Percentiles rank a stretch among this genome's conserved stretches.
These are phyloP conservation scores for Aphaenogaster rudis DNA, from an alignment of 1,140 invertebrate species.

Conservation along the genomic window DNA sequence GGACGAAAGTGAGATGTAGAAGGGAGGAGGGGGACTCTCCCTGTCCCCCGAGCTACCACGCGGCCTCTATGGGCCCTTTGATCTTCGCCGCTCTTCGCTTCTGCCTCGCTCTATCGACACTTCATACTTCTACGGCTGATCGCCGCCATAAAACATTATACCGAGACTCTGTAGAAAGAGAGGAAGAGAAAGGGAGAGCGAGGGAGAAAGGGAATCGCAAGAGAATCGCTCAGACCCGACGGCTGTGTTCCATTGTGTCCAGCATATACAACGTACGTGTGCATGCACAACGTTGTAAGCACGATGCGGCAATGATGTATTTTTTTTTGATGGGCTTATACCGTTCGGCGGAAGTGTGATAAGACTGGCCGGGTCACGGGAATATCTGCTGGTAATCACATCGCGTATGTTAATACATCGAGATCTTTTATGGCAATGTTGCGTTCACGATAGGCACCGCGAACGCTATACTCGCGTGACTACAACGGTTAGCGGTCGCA, in stretches of 20 bases:
- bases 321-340: slow-evolving; percentile 35
- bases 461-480: slow-evolving; percentile 55
- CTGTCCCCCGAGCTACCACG: slow-evolving; percentile 81
- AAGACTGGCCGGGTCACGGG: slow-evolving; percentile 28
- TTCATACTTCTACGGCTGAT: slow-evolving; percentile 87
- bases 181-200: not conserved
- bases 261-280: slow-evolving; percentile 8
- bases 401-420: slow-evolving; percentile 44
- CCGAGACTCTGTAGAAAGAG: slow-evolving; percentile 74
- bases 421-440: slow-evolving; percentile 43
- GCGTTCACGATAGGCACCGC: slow-evolving; percentile 39
- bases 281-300: not conserved
- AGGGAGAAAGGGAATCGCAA: slow-evolving; percentile 36
- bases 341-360: slow-evolving; percentile 38
- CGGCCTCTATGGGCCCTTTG: slow-evolving; percentile 84
- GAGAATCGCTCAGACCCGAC: slow-evolving; percentile 61
- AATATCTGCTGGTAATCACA: slow-evolving; percentile 47
- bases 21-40: slow-evolving; percentile 17
- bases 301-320: slow-evolving; percentile 12
- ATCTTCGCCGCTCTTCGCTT: slow-evolving; percentile 86
- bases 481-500: slow-evolving; percentile 33
- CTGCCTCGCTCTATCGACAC: slow-evolving; percentile 87
- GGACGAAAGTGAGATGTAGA: slow-evolving; percentile 32
- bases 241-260: slow-evolving; percentile 70
- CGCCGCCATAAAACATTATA: slow-evolving; percentile 87